Percentiles rank a stretch among this genome's conserved stretches.
phyloP scores from a whole-genome alignment of 2,797 vertebrate genomes.

The Acipenser oxyrinchus region DNA sequence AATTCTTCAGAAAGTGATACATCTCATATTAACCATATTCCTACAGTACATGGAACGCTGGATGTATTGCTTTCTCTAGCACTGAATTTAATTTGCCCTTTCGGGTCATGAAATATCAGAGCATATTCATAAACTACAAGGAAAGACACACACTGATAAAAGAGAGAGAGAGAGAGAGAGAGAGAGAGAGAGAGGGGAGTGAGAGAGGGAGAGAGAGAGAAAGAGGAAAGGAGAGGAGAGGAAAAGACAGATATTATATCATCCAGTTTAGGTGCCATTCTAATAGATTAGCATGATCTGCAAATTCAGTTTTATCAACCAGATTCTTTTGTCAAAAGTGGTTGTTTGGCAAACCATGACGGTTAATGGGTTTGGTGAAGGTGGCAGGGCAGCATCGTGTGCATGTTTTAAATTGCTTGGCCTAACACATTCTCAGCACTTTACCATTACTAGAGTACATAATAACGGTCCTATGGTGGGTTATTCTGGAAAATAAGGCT shows the following conservation, averaged over 20 bases:
- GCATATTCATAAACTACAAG: neutral
- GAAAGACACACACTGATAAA: neutral
- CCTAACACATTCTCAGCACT: too few species aligned
- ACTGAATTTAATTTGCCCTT: constrained; percentile 3
- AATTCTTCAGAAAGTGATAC: neutral
- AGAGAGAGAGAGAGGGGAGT: constrained; percentile 11
- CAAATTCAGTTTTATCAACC: neutral
- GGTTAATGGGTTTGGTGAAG: too few species aligned
- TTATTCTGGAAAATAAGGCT: too few species aligned
- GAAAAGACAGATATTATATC: neutral
- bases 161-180: constrained; percentile 7
- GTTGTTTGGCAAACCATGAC: too few species aligned
- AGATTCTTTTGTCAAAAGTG: neutral
- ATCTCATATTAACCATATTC: neutral
- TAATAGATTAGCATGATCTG: neutral
- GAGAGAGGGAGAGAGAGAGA: constrained; percentile 5
- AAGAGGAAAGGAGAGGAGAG: neutral
- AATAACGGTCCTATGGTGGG: too few species aligned
- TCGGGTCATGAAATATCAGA: neutral
- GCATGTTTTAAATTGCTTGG: too few species aligned
- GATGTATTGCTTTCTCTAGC: neutral
- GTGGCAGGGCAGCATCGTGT: too few species aligned
- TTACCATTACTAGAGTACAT: too few species aligned
- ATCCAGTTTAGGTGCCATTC: neutral
- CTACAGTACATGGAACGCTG: neutral